Evolutionary conservation across 2,113 vertebrate genomes (phyloP), one percentile per base, ranked within the genome.

Genomic region (Loxodonta africana): DNA sequence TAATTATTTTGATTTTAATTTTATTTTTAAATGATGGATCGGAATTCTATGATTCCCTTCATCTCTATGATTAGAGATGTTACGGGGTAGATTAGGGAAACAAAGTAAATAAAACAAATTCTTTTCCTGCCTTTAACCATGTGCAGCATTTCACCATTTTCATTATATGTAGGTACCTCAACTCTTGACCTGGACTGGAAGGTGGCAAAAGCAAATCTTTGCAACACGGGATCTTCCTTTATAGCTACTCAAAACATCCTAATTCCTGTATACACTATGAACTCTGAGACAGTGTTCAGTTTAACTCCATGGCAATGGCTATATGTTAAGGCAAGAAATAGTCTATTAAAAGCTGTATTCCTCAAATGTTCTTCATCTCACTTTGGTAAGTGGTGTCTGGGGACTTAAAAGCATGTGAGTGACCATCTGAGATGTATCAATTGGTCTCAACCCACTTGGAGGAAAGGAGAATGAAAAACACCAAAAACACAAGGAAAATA

Each of bases 21-120:
- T 85, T 95, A 28, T 62, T 95, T 81, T 85, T 60, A 88, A 90
- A 78, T 67, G 26, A 44, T 83, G 74, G 25, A 62, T 48, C 23
- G 57, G 41, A 83, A 91, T 65, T 74, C 8, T n/a, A 44, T 53
- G 5, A 85, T 26, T 91, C 90, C 60, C 10, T 73, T 15, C 18
- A 90, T 88, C 81, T 57, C 74, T 65, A 51, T 51, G 33, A 82
- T 77, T 82, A 41, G 8, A 81, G 12, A 81, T 48, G 4, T 67
- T 83, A 83, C 4, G 30, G 23, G 7, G 33, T 46, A 46, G 6
- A 26, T 84, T 83, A 30, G 62, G 8, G 30, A 69, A 95, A 86
- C n/a, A 91, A 78, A 6, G 8, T 63, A 87, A 81, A 41, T 41
- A 85, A 90, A 77, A 6, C 30, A 69, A 86, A 82, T 60, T 48